These are phyloP conservation scores for Pangasius mekongensis DNA, from an alignment of 2,797 vertebrate species.

Conservation along the genomic window DNA sequence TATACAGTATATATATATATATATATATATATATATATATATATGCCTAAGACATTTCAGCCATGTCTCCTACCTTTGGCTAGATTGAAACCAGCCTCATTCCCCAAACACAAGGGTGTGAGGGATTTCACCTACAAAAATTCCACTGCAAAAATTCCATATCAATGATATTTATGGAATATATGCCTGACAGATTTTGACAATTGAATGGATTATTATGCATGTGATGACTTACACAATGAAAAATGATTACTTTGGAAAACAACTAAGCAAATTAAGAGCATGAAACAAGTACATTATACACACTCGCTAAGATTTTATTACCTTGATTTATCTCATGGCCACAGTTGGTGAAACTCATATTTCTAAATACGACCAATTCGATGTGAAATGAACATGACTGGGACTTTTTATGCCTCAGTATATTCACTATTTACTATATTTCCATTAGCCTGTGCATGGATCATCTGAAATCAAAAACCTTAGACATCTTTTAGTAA, in stretches of 20 bases:
- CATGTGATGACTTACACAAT: constrained; percentile 17
- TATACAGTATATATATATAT: too few species aligned
- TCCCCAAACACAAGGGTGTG: too few species aligned
- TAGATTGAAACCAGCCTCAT: too few species aligned
- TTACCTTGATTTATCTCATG: background rate
- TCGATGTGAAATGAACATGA: background rate
- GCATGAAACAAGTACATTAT: background rate
- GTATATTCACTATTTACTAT: background rate
- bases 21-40: too few species aligned
- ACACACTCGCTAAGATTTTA: background rate
- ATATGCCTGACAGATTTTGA: constrained; percentile 27
- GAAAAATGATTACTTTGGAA: background rate
- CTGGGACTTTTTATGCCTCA: background rate
- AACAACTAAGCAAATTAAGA: background rate
- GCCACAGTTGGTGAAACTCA: background rate
- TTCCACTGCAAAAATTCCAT: background rate
- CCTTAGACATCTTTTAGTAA: background rate
- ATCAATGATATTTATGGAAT: background rate
- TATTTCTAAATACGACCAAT: background rate
- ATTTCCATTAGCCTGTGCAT: background rate
- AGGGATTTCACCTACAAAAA: background rate
- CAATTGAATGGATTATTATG: constrained; percentile 24
- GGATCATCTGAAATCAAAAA: background rate
- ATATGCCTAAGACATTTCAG: too few species aligned
- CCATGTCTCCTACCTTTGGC: too few species aligned